Evolutionary conservation across 2,888 invertebrate genomes (phyloP).

Genomic region (Amphiduros pacificus): DNA sequence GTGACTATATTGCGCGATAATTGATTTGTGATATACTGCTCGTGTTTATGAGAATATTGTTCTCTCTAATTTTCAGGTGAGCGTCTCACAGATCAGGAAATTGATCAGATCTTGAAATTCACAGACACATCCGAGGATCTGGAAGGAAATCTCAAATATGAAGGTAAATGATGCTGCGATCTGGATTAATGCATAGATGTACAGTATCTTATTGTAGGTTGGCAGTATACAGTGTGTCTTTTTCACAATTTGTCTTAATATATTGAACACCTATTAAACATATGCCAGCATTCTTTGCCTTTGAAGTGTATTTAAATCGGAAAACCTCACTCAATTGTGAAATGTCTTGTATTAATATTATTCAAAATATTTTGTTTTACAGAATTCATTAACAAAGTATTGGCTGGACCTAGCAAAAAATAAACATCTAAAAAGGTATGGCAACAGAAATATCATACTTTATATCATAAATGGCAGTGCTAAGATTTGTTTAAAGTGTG

Average conservation of each 20-base stretch:
- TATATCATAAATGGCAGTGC: background rate
- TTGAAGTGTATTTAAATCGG: too few relatives aligned
- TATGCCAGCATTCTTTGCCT: background rate
- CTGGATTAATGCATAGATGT: background rate
- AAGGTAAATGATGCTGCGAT: slow-evolving; percentile 50
- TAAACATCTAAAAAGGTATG: slow-evolving; percentile 3
- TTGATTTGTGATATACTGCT: too few relatives aligned
- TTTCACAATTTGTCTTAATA: background rate
- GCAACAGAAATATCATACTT: too few relatives aligned
- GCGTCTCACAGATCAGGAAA: slow-evolving; percentile 60
- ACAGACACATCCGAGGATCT: slow-evolving; percentile 62
- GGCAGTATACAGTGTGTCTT: background rate
- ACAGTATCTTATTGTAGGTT: background rate
- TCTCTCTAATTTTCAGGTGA: slow-evolving; percentile 51
- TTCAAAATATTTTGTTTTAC: slow-evolving; percentile 76
- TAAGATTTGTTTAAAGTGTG: background rate
- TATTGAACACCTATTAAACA: background rate
- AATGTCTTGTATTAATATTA: background rate
- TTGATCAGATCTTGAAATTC: slow-evolving; percentile 61
- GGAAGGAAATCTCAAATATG: slow-evolving; percentile 64
- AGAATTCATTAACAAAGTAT: slow-evolving; percentile 87
- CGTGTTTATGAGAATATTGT: too few relatives aligned
- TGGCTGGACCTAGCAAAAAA: slow-evolving; percentile 73
- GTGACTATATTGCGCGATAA: too few relatives aligned
- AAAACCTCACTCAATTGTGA: background rate